phyloP scores from a whole-genome alignment of 2,113 vertebrate genomes.

The Solea senegalensis region DNA sequence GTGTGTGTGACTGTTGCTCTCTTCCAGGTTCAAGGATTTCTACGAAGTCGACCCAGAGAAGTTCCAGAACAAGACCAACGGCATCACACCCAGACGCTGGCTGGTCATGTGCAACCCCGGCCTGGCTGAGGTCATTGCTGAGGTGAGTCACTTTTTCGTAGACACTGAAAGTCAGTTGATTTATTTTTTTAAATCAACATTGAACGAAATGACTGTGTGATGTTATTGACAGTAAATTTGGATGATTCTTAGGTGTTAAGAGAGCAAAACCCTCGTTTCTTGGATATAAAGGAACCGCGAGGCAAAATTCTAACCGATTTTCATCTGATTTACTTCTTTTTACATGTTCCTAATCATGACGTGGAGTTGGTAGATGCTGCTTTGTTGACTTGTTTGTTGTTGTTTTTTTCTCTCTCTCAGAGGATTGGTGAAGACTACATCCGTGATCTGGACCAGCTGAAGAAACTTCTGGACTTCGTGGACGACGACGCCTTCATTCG shows the following conservation, averaged over 20 bases:
- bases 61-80: constrained; percentile 95
- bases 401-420: constrained; percentile 63
- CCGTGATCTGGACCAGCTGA: constrained; percentile 86
- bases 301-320: too few relatives aligned
- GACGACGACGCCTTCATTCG: constrained; percentile 88
- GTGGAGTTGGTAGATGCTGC: too few relatives aligned
- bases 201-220: too few relatives aligned
- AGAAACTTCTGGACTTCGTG: constrained; percentile 83
- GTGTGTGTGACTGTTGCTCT: not conserved
- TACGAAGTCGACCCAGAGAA: constrained; percentile 90
- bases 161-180: not conserved
- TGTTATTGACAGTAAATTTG: too few relatives aligned
- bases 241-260: too few relatives aligned
- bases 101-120: constrained; percentile 91
- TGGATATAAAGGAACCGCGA: too few relatives aligned
- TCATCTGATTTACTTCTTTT: too few relatives aligned
- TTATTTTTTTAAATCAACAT: too few relatives aligned
- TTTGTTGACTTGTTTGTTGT: too few relatives aligned
- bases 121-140: constrained; percentile 90
- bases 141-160: constrained; percentile 72
- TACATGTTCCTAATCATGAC: too few relatives aligned
- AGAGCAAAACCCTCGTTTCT: too few relatives aligned
- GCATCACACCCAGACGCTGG: constrained; percentile 93
- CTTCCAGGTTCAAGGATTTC: constrained; percentile 90
- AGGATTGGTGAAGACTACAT: constrained; percentile 92